Percentiles rank a stretch among this genome's conserved stretches.
These are phyloP conservation scores for Pyrochroa serraticornis DNA, from an alignment of 2,888 invertebrate genomes.

Conservation along the genomic window DNA sequence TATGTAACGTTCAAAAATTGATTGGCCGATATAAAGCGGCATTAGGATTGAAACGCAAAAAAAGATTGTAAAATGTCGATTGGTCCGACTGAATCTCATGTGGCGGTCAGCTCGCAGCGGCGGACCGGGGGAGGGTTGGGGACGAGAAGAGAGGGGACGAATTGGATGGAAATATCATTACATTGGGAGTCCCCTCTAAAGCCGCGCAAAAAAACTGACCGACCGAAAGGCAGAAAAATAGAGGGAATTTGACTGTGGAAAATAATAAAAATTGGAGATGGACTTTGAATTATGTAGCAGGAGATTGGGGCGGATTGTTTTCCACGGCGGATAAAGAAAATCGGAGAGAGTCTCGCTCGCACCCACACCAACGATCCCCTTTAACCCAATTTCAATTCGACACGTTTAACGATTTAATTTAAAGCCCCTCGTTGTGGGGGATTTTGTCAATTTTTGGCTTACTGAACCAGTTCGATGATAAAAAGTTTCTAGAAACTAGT, in stretches of 20 bases:
- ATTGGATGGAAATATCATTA: slow-evolving; percentile 61
- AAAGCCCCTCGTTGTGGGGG: too few relatives aligned
- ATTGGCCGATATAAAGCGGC: slow-evolving; percentile 42
- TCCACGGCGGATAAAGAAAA: slow-evolving; percentile 41
- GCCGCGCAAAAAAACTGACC: slow-evolving; percentile 55
- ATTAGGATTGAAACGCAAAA: slow-evolving; percentile 40
- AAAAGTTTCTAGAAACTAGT: too few relatives aligned
- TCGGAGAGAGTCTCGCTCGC: too few relatives aligned
- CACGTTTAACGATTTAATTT: too few relatives aligned
- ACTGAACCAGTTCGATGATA: too few relatives aligned
- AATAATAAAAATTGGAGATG: slow-evolving; percentile 61
- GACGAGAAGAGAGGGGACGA: slow-evolving; percentile 43
- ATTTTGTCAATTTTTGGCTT: too few relatives aligned
- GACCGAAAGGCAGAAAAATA: slow-evolving; percentile 60
- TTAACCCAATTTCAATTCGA: too few relatives aligned
- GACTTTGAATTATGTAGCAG: slow-evolving; percentile 61
- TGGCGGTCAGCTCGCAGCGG: slow-evolving; percentile 34
- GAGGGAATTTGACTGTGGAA: slow-evolving; percentile 61
- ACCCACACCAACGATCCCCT: too few relatives aligned
- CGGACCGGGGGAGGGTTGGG: slow-evolving; percentile 50
- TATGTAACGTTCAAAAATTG: slow-evolving; percentile 35
- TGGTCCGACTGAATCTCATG: slow-evolving; percentile 42
- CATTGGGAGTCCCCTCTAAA: slow-evolving; percentile 56
- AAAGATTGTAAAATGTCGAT: slow-evolving; percentile 47
- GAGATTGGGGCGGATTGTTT: slow-evolving; percentile 43